phyloP scores from a whole-genome alignment of 2,113 vertebrate genomes.

The Gallinago jamesoni region DNA sequence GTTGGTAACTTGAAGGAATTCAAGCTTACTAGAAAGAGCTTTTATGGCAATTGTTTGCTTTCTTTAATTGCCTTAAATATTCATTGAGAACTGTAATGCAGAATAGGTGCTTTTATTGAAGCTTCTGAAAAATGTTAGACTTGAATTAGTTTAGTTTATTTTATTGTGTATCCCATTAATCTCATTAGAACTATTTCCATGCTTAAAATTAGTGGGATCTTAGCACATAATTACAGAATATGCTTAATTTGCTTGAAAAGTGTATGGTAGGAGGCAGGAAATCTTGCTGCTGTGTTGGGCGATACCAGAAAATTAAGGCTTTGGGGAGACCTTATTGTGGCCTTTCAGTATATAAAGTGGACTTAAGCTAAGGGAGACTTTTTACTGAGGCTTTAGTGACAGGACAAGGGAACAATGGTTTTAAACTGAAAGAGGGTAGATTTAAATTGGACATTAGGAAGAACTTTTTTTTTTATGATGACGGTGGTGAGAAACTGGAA shows the following conservation, averaged over 20 bases:
- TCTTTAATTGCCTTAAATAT: background rate
- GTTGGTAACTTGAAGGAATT: background rate
- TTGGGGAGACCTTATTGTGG: background rate
- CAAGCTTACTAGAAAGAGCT: background rate
- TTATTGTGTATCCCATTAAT: background rate
- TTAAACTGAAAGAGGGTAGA: background rate
- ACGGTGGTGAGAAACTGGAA: background rate
- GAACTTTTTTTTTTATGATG: background rate
- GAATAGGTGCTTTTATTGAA: background rate
- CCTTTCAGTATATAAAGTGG: background rate
- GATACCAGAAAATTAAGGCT: background rate
- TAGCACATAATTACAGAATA: background rate
- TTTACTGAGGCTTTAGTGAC: background rate
- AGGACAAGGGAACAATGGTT: background rate
- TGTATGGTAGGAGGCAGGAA: background rate
- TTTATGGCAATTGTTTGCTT: background rate
- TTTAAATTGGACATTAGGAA: background rate
- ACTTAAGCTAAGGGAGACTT: background rate
- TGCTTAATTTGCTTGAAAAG: background rate
- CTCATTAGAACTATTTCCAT: background rate
- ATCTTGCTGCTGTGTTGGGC: background rate
- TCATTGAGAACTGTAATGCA: background rate
- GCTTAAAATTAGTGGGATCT: background rate
- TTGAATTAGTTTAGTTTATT: background rate
- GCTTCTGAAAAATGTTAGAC: background rate